Evolutionary conservation across 2,797 vertebrate species (phyloP), one percentile per base, ranked within the genome.

Genomic region (Luscinia luscinia): DNA sequence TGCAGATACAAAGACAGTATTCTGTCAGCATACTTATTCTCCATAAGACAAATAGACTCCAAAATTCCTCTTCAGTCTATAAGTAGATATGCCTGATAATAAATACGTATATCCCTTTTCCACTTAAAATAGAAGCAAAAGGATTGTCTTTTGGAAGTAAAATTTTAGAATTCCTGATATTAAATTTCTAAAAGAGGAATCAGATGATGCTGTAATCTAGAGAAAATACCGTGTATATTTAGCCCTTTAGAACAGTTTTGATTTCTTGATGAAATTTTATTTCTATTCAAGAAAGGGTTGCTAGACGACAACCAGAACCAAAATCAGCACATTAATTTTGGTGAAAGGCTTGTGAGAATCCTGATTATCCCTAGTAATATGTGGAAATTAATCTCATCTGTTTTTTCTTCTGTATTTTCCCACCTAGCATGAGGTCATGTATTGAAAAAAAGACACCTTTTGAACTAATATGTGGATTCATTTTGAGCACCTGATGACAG

Each of bases 241-340:
- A 88, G 34, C 16, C 14, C 12, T 82, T 89, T 49, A 69, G 10
- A 75, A 58, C 4, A 58, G 10, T 41, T 92, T 74, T 66, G 43
- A 52, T 77, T 87, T 84, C 73, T 86, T 75, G 36, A 51, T 75
- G 43, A 77, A 80, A 68, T 89, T 61, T 87, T 79, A 79, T 90
- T 80, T 93, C 68, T 28, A 32, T 67, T 87, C 13, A 73, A 83
- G 36, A 86, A 77, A 88, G 21, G 8, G 13, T 55, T 51, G 43
- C n/a, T 86, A 38, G 28, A 91, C 87, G 43, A 49, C 22, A 61
- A 68, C 26, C 40, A 84, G 90, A 94, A 55, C 26, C 26, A 75
- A 64, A 89, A 4, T 70, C 69, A 78, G 24, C 9, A 48, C 9
- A 45, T 40, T 28, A 76, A 51, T 85, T 94, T 76, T 63, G 74